These are phyloP conservation scores for Gibbula magus DNA, from an alignment of 2,888 invertebrate species.

Conservation along the genomic window DNA sequence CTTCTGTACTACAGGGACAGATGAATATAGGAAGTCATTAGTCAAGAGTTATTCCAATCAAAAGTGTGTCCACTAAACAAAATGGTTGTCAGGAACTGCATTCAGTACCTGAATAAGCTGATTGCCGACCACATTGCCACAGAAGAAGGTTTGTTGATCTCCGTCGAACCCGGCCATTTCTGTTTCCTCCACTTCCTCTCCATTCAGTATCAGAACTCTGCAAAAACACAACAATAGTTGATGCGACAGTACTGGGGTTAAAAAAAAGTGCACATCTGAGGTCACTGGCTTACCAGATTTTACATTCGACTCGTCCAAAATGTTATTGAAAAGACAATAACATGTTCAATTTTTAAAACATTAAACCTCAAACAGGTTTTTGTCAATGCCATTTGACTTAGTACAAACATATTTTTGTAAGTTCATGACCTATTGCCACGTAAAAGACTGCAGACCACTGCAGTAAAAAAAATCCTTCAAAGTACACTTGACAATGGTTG, in stretches of 20 bases:
- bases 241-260: no score
- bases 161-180: slow-evolving; percentile 93
- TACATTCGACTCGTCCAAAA: no score
- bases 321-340: no score
- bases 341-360: no score
- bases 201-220: slow-evolving; percentile 89
- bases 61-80: background rate
- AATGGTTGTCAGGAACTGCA: background rate
- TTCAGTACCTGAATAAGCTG: slow-evolving; percentile 83
- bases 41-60: background rate
- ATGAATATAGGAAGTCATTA: background rate
- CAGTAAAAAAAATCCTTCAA: background rate
- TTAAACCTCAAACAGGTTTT: no score
- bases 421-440: no score
- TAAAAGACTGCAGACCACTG: no score
- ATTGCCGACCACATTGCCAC: slow-evolving; percentile 90
- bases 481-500: background rate
- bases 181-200: slow-evolving; percentile 98
- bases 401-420: no score
- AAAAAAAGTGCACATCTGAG: no score
- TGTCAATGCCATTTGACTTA: no score
- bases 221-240: background rate
- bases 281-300: no score
- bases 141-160: slow-evolving; percentile 94
- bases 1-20: background rate